phyloP scores from a whole-genome alignment of 1,140 invertebrate genomes.

The Apis laboriosa region DNA sequence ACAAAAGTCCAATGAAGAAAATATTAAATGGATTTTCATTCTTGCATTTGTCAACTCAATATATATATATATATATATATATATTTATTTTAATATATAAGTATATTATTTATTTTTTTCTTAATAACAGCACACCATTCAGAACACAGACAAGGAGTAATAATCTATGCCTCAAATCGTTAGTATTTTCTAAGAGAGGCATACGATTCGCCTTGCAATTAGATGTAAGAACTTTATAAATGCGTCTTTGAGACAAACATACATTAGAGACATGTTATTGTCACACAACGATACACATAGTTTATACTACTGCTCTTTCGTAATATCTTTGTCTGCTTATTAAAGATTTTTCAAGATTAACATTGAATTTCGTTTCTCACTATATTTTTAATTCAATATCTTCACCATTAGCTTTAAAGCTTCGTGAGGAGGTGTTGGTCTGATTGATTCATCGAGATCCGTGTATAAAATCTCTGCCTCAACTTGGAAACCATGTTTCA shows the following conservation, averaged over 20 bases:
- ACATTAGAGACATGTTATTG: conserved; percentile 75
- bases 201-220: conserved; percentile 46
- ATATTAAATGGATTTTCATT: conserved; percentile 31
- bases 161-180: conserved; percentile 46
- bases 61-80: conserved; percentile 11
- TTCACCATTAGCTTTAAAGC: conserved; percentile 85
- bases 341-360: conserved; percentile 7
- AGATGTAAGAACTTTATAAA: conserved; percentile 50
- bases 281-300: conserved; percentile 73
- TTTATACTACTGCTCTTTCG: conserved; percentile 65
- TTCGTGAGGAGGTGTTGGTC: conserved; percentile 83
- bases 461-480: conserved; percentile 85
- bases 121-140: conserved; percentile 26
- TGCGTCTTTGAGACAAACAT: conserved; percentile 51
- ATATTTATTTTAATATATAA: conserved; percentile 2
- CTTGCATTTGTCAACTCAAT: conserved; percentile 23
- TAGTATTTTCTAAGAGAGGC: conserved; percentile 44
- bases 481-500: conserved; percentile 84
- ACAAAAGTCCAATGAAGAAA: conserved; percentile 28
- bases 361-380: not conserved
- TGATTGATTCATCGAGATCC: conserved; percentile 83
- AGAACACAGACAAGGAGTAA: conserved; percentile 50
- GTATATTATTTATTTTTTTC: conserved; percentile 11
- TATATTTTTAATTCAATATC: conserved; percentile 68
- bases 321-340: conserved; percentile 18